Percentiles rank a stretch among this genome's conserved stretches.
Conservation (phyloP, 2,888 invertebrate species). For the Megaustenia siamemsis region DNA sequence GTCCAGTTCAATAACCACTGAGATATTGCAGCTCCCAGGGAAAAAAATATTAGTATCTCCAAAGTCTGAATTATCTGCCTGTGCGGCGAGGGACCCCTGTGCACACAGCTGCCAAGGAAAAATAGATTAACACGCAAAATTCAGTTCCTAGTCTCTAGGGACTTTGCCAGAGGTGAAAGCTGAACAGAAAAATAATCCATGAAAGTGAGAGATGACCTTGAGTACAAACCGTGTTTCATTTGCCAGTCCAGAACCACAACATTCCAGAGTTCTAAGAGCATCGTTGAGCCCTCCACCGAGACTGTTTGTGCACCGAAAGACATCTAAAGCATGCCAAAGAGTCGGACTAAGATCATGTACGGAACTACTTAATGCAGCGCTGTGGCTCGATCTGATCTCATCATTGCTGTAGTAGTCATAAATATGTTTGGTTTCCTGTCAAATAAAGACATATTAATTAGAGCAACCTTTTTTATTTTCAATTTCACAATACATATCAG, state of each 20-base stretch:
- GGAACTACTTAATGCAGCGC: conserved; percentile 75
- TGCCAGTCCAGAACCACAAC: conserved; percentile 76
- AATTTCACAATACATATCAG: no score
- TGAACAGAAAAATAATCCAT: no score
- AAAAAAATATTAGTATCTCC: no score
- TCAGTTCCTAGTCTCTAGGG: no score
- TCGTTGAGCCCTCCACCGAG: conserved; percentile 71
- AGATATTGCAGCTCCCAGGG: no score
- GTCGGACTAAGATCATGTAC: conserved; percentile 80
- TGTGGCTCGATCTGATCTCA: conserved; percentile 62
- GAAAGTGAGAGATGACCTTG: not conserved
- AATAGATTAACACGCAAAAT: no score
- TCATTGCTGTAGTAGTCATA: conserved; percentile 54
- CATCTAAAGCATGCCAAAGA: conserved; percentile 79
- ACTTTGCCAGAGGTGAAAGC: no score
- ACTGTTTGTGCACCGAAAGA: conserved; percentile 78
- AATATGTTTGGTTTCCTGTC: conserved; percentile 57
- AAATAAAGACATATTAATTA: not conserved
- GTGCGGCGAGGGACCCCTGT: no score
- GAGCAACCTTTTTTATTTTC: not conserved
- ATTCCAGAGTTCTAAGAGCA: conserved; percentile 74
- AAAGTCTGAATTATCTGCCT: no score
- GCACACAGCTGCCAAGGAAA: no score
- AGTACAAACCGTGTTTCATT: conserved; percentile 76
- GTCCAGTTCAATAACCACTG: no score